Evolutionary conservation across 1,140 invertebrate genomes (phyloP), one percentile per base, ranked within the genome.

Genomic region (Drosophila kikkawai): DNA sequence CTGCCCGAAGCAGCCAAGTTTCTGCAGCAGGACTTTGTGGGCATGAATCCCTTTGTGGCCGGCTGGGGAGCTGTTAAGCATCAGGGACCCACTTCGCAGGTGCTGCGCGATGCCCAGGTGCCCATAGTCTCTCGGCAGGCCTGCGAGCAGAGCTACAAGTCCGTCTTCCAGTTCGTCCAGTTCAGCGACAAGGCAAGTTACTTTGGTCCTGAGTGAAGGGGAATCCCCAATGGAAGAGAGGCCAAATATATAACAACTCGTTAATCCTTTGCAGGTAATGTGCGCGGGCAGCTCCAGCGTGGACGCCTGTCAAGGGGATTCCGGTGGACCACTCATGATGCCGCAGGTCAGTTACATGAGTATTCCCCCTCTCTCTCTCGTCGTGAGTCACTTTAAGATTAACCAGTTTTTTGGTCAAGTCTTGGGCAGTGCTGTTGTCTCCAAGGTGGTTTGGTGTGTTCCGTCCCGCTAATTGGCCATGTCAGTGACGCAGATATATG

Each of bases 251-350:
- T 32, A 53, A 36, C 17, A 15, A 19, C 32, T 22, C 13, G 51
- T 37, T 22, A 45, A 45, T 45, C 60, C 64, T 51, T 91, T 80
- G 22, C 65, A 93, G 92, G 68, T 92, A 17, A 83, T 93, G 36
- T 93, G 92, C 58, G 92, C 92, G 7, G 92, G 92, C 39, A 91
- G 80, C 68, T 88, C 87, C 1, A 95, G 95, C 26, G 96, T 96
- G 82, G 97, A 98, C 90, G 95, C 97, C 32, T 98, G 97, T 88
- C 96, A 97, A 94, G 97, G 97, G 47, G 97, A 98, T 93, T 97
- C 96, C 58, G 97, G 97, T 19, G 97, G 97, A 51, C 92, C 92
- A 51, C 90, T 98, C 9, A 97, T 97, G 96, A 91, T 93, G 73
- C 94, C 94, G 11, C 81, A 92, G 87, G 91, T 92, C 70, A 84